Base-by-base conservation (phyloP, 2,888 invertebrate genomes). In the Hirudinaria manillensis region DNA sequence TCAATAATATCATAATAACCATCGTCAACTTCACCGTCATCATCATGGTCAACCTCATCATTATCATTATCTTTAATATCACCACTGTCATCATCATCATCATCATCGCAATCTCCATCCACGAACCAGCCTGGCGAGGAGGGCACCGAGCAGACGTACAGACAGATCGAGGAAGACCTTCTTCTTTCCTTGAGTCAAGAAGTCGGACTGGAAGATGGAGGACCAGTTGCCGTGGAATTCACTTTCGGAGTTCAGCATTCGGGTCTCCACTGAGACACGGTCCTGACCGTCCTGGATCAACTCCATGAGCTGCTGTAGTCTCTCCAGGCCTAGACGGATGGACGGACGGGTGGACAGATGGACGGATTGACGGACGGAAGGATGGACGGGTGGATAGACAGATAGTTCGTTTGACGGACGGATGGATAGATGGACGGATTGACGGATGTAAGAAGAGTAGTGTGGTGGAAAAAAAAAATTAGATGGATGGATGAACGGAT, bases 241-340 rank as follows among this genome's bases (percentile, higher is more conserved):
- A 6, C 32, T 73, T 3, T 73, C 34, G 6, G 36, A 32, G 24
- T 32, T 19, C 65, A 73, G 21, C 34, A 73, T 27, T 21, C 36
- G 65, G 21, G 65, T 34, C 65, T 65, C 65, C 29, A 24, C 61
- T 6, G 24, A 27, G 21, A 65, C 36, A 4, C 61, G 56, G 10
- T 61, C 65, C 27, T 36, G 6, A 19, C 36, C 55, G 10, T 65
- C 73, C 34, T 73, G 32, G 27, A 36, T 36, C 27, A 36, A 21
- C 19, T 73, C 73, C 73, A 73, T 73, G 38, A 73, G n/a, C 36
- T 65, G 73, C 65, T 73, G 73, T 16, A 73, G 32, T 29, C 73
- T 29, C 19, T 65, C 73, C 65, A 73, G 24, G 10, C 65, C 73
- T 73, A 34, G 29, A 32, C 16, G 32, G 32, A 32, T 68, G 68